phyloP scores from a whole-genome alignment of 2,888 invertebrate genomes.

The Torymus tubicola region DNA sequence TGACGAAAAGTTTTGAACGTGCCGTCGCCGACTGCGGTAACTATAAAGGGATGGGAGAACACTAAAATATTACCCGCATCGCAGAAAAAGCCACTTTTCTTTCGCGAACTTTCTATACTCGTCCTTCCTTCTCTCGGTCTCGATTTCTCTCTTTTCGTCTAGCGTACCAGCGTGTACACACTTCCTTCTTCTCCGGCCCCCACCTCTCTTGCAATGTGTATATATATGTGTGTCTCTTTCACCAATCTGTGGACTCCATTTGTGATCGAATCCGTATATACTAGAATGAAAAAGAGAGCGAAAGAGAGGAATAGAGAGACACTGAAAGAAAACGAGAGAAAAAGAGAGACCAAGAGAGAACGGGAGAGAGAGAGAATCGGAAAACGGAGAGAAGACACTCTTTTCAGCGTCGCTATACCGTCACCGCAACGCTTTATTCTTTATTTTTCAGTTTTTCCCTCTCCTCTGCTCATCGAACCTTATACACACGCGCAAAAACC shows the following conservation, averaged over 20 bases:
- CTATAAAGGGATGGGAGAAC: constrained; percentile 61
- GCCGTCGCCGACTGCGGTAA: constrained; percentile 53
- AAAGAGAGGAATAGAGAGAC: too few species aligned
- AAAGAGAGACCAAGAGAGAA: too few species aligned
- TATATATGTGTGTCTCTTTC: constrained; percentile 60
- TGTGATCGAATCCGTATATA: constrained; percentile 47
- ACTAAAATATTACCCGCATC: constrained; percentile 70
- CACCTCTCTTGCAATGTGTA: background rate
- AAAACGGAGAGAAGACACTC: background rate
- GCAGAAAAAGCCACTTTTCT: constrained; percentile 66
- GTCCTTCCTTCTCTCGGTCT: constrained; percentile 41
- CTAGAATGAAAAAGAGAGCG: too few species aligned
- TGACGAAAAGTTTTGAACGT: constrained; percentile 66
- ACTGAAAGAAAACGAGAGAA: too few species aligned
- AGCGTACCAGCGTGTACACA: too few species aligned
- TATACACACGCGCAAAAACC: background rate
- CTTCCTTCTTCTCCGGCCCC: background rate
- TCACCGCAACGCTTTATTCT: constrained; percentile 1
- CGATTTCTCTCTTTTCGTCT: constrained; percentile 6
- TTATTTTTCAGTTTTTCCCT: constrained; percentile 28
- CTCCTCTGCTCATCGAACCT: background rate
- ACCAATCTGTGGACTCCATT: constrained; percentile 59
- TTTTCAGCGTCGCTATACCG: background rate
- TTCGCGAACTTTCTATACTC: constrained; percentile 61
- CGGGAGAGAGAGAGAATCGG: constrained; percentile 6